Percentiles rank a stretch among this genome's conserved stretches.
Evolutionary conservation across 1,140 invertebrate species (phyloP).

Genomic region (Spodoptera frugiperda): DNA sequence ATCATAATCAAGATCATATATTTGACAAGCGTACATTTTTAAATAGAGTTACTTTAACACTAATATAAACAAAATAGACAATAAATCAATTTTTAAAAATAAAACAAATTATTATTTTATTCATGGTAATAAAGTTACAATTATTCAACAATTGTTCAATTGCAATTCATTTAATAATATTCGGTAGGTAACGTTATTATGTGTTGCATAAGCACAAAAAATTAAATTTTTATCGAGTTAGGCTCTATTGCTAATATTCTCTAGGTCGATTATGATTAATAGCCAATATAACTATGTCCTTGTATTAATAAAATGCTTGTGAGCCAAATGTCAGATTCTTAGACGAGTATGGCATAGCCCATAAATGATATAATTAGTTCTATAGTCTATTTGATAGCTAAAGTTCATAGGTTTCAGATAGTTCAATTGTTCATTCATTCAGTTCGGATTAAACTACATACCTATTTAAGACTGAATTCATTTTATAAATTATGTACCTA

Average conservation of each 20-base stretch:
- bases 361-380: not conserved
- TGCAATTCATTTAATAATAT: not conserved
- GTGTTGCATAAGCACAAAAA: not conserved
- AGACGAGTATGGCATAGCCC: not conserved
- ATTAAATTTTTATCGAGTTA: not conserved
- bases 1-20: not conserved
- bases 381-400: not conserved
- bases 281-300: not conserved
- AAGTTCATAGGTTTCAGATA: too few species aligned
- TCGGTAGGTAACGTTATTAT: too few species aligned
- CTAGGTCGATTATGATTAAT: constrained; percentile 10
- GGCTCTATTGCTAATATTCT: not conserved
- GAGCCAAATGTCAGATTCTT: not conserved
- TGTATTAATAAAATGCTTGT: not conserved
- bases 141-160: not conserved
- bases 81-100: not conserved
- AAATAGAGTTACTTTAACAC: too few species aligned
- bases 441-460: too few species aligned
- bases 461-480: too few species aligned
- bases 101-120: not conserved
- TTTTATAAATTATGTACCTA: too few species aligned
- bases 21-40: too few species aligned
- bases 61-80: not conserved
- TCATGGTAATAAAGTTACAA: not conserved
- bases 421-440: too few species aligned